These are phyloP conservation scores for Zaprionus africanus DNA, from an alignment of 1,140 invertebrate species.

Conservation along the genomic window DNA sequence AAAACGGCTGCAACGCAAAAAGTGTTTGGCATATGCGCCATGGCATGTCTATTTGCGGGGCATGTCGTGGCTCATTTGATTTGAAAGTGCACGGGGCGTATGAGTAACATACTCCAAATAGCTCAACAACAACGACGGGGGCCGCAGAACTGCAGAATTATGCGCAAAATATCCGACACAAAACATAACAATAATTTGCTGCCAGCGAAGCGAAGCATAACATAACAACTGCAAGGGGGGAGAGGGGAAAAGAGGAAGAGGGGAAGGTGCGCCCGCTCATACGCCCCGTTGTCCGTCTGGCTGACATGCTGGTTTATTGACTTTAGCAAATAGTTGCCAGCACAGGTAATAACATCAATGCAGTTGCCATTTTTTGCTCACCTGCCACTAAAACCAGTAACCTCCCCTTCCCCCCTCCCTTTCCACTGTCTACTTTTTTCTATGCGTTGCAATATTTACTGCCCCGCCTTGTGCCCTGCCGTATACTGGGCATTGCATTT, in stretches of 20 bases:
- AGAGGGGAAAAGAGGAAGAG: too few species aligned
- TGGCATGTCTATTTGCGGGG: conserved; percentile 45
- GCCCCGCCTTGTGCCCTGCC: not conserved
- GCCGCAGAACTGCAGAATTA: conserved; percentile 66
- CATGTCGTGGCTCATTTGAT: conserved; percentile 66
- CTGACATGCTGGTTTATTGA: conserved; percentile 81
- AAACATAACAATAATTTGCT: conserved; percentile 80
- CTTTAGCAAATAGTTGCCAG: conserved; percentile 80
- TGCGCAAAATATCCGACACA: conserved; percentile 73
- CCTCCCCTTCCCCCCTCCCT: not conserved
- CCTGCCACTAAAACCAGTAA: conserved; percentile 1
- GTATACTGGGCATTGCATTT: conserved; percentile 73
- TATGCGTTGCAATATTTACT: conserved; percentile 29
- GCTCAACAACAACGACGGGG: conserved; percentile 31
- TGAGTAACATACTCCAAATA: conserved; percentile 80
- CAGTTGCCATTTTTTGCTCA: conserved; percentile 77
- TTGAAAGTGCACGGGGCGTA: conserved; percentile 67
- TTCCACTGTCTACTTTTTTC: not conserved
- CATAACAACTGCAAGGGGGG: conserved; percentile 44
- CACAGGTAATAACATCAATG: conserved; percentile 81
- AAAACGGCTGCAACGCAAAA: conserved; percentile 62
- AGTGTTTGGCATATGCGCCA: conserved; percentile 1
- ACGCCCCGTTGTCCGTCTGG: conserved; percentile 38
- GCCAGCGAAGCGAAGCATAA: conserved; percentile 53
- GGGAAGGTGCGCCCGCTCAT: not conserved